Evolutionary conservation across 2,113 vertebrate species (phyloP).

Genomic region (Xiphophorus couchianus): DNA sequence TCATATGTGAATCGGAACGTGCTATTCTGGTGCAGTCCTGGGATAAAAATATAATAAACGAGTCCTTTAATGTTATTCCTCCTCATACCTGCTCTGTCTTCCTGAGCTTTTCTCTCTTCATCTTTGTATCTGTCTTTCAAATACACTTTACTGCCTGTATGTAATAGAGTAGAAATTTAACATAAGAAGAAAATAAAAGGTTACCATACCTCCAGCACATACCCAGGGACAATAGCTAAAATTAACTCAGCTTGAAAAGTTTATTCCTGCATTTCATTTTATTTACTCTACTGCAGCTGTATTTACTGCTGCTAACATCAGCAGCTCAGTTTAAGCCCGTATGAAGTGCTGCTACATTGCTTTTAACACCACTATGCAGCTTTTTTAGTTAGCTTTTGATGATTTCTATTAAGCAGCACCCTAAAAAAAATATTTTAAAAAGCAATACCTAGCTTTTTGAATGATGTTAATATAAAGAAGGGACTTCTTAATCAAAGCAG

Average conservation of each 20-base stretch:
- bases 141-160: constrained; percentile 10
- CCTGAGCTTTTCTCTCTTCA: constrained; percentile 10
- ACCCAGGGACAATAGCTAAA: constrained; percentile 11
- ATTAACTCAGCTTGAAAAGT: constrained; percentile 9
- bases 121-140: background rate
- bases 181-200: background rate
- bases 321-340: background rate
- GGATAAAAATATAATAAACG: background rate
- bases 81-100: constrained; percentile 14
- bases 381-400: constrained; percentile 1
- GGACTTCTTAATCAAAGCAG: background rate
- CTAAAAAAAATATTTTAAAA: background rate
- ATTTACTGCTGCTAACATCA: constrained; percentile 9
- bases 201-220: constrained; percentile 10
- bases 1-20: background rate
- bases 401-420: background rate
- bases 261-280: constrained; percentile 14
- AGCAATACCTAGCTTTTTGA: background rate
- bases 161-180: background rate
- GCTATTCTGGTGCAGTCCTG: constrained; percentile 1
- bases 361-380: constrained; percentile 4
- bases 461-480: background rate
- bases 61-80: constrained; percentile 9
- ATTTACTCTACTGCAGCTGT: constrained; percentile 7
- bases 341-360: constrained; percentile 1